phyloP scores from a whole-genome alignment of 2,113 vertebrate species.

The Odontophorus gujanensis region DNA sequence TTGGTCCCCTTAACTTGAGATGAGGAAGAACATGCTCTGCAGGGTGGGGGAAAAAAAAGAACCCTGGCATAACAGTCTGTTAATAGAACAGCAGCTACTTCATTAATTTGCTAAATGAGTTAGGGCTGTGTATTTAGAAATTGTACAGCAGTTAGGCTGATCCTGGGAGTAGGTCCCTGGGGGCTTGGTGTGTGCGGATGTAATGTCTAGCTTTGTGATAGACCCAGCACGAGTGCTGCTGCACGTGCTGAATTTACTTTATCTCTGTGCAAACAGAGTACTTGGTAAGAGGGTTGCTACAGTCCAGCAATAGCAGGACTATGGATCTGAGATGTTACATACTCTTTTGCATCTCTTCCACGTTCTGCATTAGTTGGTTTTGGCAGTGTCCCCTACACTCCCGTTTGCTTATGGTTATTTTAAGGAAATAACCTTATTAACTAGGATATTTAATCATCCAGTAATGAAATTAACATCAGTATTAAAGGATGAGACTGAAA shows the following conservation, averaged over 20 bases:
- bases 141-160: not conserved
- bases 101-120: constrained; percentile 23
- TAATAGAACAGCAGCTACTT: constrained; percentile 1
- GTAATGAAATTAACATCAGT: not conserved
- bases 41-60: not conserved
- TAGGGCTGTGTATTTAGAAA: not conserved
- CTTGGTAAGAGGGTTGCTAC: not conserved
- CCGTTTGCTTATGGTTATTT: not conserved
- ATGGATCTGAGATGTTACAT: not conserved
- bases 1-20: not conserved
- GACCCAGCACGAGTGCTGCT: not conserved
- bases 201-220: not conserved
- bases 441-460: not conserved
- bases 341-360: not conserved
- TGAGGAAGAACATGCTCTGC: not conserved
- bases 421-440: not conserved
- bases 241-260: not conserved
- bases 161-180: not conserved
- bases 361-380: not conserved
- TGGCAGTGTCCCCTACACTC: accelerated
- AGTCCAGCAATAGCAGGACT: not conserved
- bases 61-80: not conserved
- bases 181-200: not conserved
- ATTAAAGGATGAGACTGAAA: not conserved
- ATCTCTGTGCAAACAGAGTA: not conserved